Evolutionary conservation across 64 coral and sea anemone genomes (phyloP), one percentile per base, ranked within the genome.

Genomic region (Montipora sp.): DNA sequence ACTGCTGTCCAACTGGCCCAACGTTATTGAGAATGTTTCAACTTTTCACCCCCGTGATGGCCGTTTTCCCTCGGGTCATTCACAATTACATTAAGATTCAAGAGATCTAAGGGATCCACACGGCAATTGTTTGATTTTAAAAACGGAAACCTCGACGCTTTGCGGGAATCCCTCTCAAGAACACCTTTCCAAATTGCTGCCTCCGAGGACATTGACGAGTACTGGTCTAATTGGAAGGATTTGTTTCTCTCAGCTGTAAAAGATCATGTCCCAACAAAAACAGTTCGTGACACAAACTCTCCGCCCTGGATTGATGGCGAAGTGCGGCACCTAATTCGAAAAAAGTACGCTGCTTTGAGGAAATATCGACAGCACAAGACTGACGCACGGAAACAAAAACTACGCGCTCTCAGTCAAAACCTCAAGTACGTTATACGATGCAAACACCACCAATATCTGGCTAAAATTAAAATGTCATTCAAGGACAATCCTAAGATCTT

Each of bases 201-300:
- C 4, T 75, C 47, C 13, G 51, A 77, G 15, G 27, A 93, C 66
- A 87, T 93, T 55, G 84, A 93, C 68, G 91, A 87, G 19, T 50
- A 75, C 74, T 92, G 91, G 91, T 5, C 50, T 6, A 22, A 67
- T 8, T 93, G 91, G 91, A 93, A 93, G 57, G 73, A 93, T 50
- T 12, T 85, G 48, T 93, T 93, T 80, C 9, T 93, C 24, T 67
- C 83, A 11, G 57, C 83, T 0, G 55, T 88, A 5, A 47, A 78
- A 48, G n/a, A 93, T 3, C 43, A 66, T 16, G 76, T 93, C 49
- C 74, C 83, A 20, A 55, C 66, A 5, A 87, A 87, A 80, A 46
- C 73, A 67, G 45, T 93, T 55, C 19, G 7, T 16, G 78, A 75
- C 72, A 74, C 79, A 11, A 92, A 92, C 80, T 92, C 79, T 27